These are phyloP conservation scores for Hanleya hanleyi DNA, from an alignment of 2,888 invertebrate species.

Conservation along the genomic window DNA sequence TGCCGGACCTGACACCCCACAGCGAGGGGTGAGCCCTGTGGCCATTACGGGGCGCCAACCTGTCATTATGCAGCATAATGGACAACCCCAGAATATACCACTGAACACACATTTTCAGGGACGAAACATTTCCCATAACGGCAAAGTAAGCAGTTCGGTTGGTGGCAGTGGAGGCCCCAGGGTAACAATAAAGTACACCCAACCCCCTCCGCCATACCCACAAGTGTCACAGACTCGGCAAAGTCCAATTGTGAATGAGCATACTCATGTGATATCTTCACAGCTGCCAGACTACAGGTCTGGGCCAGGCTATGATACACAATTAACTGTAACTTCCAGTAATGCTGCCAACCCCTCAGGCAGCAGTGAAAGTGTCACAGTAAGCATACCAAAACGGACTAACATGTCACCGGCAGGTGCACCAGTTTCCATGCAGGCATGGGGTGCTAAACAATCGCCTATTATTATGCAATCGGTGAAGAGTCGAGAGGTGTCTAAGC, in stretches of 20 bases:
- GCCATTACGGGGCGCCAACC: slow-evolving; percentile 87
- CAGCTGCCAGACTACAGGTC: slow-evolving; percentile 17
- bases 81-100: slow-evolving; percentile 8
- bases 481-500: slow-evolving; percentile 94
- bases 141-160: slow-evolving; percentile 9
- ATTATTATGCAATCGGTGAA: slow-evolving; percentile 98
- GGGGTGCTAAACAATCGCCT: slow-evolving; percentile 91
- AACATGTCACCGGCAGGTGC: slow-evolving; percentile 33
- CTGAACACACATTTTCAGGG: slow-evolving; percentile 9
- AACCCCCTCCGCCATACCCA: slow-evolving; percentile 29
- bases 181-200: slow-evolving; percentile 33
- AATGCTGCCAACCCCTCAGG: neutral
- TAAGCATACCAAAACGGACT: slow-evolving; percentile 38
- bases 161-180: slow-evolving; percentile 8
- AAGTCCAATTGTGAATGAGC: slow-evolving; percentile 23
- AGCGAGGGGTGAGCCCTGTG: slow-evolving; percentile 83
- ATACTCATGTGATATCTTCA: slow-evolving; percentile 26
- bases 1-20: neutral
- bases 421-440: slow-evolving; percentile 84
- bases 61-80: slow-evolving; percentile 34
- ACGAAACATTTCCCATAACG: slow-evolving; percentile 11
- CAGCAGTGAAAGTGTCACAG: slow-evolving; percentile 30
- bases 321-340: slow-evolving; percentile 17
- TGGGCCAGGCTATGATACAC: slow-evolving; percentile 17
- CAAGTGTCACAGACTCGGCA: slow-evolving; percentile 20